Evolutionary conservation across 2,797 vertebrate genomes (phyloP), one percentile per base, ranked within the genome.

Genomic region (Lacerta agilis): DNA sequence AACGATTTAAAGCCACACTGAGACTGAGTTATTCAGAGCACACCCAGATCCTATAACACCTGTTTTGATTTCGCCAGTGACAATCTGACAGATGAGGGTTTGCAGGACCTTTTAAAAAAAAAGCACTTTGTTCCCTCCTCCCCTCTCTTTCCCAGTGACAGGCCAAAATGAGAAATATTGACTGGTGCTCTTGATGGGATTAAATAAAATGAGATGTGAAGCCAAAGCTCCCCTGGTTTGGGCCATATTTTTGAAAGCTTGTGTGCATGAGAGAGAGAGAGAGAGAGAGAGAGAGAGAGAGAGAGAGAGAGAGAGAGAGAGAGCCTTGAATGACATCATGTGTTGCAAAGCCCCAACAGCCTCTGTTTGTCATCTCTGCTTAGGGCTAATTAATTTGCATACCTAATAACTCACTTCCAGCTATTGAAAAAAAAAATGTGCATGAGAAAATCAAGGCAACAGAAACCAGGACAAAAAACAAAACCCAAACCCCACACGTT

Each of bases 401-500:
- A 87, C 93, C 95, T 93, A 93, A 94, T 96, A 86, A 94, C 92
- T 95, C 91, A 90, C 91, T 91, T 86, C 95, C 94, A 96, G 94
- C 93, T 94, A 89, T 92, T 88, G 87, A 92, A 86, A 89, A 92
- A 86, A 89, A 86, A 76, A 36, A 36, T 18, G 72, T 94, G 91
- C 92, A 92, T 91, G 93, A 73, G 89, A 92, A 94, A 95, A 92
- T 90, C 92, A 94, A 92, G 92, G 92, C 87, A 92, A 94, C 93
- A 95, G 94, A 94, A 95, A 95, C 91, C 89, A 88, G 95, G 93
- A 91, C 86, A 88, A 96, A 97, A 96, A 95, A 71, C 61, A 64
- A 64, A 18, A 13, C 61, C 95, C 93, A 96, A 96, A 90, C 38
- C 38, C 95, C 95, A 94, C 96, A 96, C 90, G 94, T 97, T 96